Evolutionary conservation across 2,797 vertebrate genomes (phyloP).

Genomic region (Stomatorhinus walkeri): DNA sequence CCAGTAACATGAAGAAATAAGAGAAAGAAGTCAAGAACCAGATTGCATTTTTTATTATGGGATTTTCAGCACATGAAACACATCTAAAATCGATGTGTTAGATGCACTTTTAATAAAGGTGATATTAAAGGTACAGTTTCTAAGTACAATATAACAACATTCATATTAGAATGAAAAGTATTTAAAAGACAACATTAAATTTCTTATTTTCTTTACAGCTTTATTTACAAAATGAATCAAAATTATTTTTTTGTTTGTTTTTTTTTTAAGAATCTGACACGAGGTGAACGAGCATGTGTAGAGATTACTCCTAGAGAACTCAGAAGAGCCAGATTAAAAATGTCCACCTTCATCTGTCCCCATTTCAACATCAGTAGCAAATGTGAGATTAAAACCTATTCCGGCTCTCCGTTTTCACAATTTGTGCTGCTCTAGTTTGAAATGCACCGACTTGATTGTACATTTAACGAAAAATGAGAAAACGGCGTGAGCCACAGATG

Average conservation of each 20-base stretch:
- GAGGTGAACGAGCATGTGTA: conserved; percentile 62
- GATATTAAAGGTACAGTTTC: conserved; percentile 80
- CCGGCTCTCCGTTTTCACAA: conserved; percentile 19
- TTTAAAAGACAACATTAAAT: conserved; percentile 85
- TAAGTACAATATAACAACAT: conserved; percentile 88
- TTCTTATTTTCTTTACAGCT: conserved; percentile 73
- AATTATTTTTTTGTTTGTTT: conserved; percentile 50
- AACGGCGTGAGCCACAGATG: neutral
- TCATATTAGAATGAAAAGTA: conserved; percentile 84
- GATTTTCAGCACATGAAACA: conserved; percentile 75
- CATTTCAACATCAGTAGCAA: conserved; percentile 64
- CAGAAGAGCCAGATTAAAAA: conserved; percentile 57
- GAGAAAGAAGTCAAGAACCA: conserved; percentile 60
- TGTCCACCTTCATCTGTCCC: conserved; percentile 49
- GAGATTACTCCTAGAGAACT: conserved; percentile 54
- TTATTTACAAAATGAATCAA: conserved; percentile 83
- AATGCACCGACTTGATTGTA: neutral
- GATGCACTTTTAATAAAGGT: conserved; percentile 79
- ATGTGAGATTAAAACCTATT: conserved; percentile 27
- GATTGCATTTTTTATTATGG: conserved; percentile 76
- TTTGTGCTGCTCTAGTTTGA: conserved; percentile 11
- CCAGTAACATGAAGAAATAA: conserved; percentile 8
- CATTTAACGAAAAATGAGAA: conserved; percentile 1
- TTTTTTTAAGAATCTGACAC: conserved; percentile 52
- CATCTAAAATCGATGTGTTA: conserved; percentile 81